A percentile compares a stretch with the other conserved stretches of the same genome.
phyloP scores from a whole-genome alignment of 2,797 vertebrate species.

The Coracias cyanogaster region DNA sequence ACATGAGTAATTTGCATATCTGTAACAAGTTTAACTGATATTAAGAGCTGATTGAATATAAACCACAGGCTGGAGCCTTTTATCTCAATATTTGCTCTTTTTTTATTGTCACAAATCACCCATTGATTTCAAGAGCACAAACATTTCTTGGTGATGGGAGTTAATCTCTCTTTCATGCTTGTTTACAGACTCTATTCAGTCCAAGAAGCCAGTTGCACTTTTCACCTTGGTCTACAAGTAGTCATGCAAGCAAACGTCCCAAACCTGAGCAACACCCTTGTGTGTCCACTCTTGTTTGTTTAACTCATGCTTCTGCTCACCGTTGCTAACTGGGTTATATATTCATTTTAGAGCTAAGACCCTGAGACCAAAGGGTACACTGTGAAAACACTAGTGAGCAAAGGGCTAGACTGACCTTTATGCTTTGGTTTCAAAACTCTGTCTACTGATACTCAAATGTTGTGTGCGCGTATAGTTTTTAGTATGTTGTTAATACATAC shows the following conservation, averaged over 20 bases:
- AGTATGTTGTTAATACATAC: background rate
- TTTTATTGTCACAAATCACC: conserved; percentile 75
- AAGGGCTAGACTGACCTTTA: conserved; percentile 30
- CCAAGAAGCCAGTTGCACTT: conserved; percentile 77
- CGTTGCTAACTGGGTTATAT: conserved; percentile 66
- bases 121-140: conserved; percentile 73
- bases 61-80: conserved; percentile 58
- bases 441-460: background rate
- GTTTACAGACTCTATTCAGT: conserved; percentile 74
- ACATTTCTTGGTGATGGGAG: conserved; percentile 57
- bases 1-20: conserved; percentile 62
- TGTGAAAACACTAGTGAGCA: conserved; percentile 44
- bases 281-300: conserved; percentile 66
- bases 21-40: conserved; percentile 74
- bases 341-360: conserved; percentile 58
- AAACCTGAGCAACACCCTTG: conserved; percentile 47
- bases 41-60: conserved; percentile 55
- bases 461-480: background rate
- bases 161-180: conserved; percentile 78
- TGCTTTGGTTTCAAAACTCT: conserved; percentile 53
- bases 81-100: conserved; percentile 79
- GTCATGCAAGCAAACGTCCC: conserved; percentile 72
- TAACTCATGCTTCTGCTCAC: conserved; percentile 70
- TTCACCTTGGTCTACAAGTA: conserved; percentile 80
- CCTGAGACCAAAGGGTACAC: conserved; percentile 74